phyloP scores from a whole-genome alignment of 2,797 vertebrate genomes.

The Hirundo rustica region DNA sequence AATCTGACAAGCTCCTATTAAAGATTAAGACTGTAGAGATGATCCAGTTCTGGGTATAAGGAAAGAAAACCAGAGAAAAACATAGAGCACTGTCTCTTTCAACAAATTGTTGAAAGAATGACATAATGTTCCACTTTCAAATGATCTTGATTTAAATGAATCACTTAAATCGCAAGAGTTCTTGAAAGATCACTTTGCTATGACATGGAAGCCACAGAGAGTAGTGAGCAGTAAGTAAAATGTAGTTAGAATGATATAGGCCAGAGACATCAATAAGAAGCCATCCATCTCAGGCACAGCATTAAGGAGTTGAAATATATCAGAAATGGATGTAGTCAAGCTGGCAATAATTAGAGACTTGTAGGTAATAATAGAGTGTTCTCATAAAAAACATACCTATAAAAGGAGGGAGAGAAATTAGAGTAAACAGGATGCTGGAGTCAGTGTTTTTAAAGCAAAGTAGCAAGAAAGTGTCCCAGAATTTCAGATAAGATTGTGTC shows the following conservation, averaged over 20 bases:
- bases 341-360: constrained; percentile 16
- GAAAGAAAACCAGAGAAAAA: constrained; percentile 21
- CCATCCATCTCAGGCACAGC: constrained; percentile 30
- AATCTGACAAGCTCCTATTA: constrained; percentile 19
- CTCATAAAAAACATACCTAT: background rate
- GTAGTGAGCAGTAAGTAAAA: constrained; percentile 34
- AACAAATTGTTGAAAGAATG: constrained; percentile 23
- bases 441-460: background rate
- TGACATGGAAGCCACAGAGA: constrained; percentile 19
- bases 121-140: constrained; percentile 12
- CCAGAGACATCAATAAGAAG: constrained; percentile 40
- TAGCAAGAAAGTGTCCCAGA: background rate
- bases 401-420: background rate
- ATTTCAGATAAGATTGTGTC: background rate
- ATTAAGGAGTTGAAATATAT: constrained; percentile 33
- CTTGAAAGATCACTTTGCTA: constrained; percentile 59
- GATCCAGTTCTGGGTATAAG: background rate
- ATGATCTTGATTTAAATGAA: constrained; percentile 41
- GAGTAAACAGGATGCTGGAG: background rate
- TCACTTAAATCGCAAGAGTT: constrained; percentile 45
- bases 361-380: background rate
- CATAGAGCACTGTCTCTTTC: background rate
- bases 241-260: constrained; percentile 18
- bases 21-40: constrained; percentile 34
- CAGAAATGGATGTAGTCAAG: constrained; percentile 18